Percentiles rank a stretch among this genome's conserved stretches.
These are phyloP conservation scores for Liolophura sinensis DNA, from an alignment of 1,140 invertebrate genomes.

Conservation along the genomic window DNA sequence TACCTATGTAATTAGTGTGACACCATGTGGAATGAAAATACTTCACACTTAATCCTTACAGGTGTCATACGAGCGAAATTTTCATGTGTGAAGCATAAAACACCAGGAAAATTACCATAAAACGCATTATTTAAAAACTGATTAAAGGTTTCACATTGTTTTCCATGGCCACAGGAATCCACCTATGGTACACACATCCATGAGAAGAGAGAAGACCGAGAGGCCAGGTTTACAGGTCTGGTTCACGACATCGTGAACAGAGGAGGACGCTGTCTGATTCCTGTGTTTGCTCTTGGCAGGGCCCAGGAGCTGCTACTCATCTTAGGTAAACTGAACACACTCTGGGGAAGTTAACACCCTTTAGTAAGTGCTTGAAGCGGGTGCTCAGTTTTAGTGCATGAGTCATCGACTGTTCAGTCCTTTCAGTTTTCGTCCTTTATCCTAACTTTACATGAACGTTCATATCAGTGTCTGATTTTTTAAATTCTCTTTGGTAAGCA, in stretches of 20 bases:
- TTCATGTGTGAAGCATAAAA: too few species aligned
- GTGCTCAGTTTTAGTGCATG: neutral
- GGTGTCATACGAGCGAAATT: too few species aligned
- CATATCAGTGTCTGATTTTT: too few species aligned
- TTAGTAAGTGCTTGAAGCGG: neutral
- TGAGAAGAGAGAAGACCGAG: slow-evolving; percentile 95
- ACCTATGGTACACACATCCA: slow-evolving; percentile 99
- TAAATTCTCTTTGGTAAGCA: too few species aligned
- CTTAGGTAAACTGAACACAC: slow-evolving; percentile 65
- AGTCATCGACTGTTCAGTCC: neutral
- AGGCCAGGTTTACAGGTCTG: slow-evolving; percentile 90
- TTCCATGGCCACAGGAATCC: slow-evolving; percentile 74
- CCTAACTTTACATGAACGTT: too few species aligned
- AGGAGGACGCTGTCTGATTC: slow-evolving; percentile 96
- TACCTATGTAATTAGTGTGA: too few species aligned
- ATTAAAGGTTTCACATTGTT: neutral
- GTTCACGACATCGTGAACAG: slow-evolving; percentile 95
- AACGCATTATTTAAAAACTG: too few species aligned
- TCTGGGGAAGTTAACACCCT: neutral
- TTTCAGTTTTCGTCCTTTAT: neutral
- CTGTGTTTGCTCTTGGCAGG: slow-evolving; percentile 96
- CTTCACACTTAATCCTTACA: too few species aligned
- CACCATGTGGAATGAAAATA: too few species aligned
- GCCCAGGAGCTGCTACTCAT: slow-evolving; percentile 97
- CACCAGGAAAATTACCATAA: too few species aligned